Base-by-base conservation (phyloP, 2,797 vertebrate species). In the Micrastur ruficollis region DNA sequence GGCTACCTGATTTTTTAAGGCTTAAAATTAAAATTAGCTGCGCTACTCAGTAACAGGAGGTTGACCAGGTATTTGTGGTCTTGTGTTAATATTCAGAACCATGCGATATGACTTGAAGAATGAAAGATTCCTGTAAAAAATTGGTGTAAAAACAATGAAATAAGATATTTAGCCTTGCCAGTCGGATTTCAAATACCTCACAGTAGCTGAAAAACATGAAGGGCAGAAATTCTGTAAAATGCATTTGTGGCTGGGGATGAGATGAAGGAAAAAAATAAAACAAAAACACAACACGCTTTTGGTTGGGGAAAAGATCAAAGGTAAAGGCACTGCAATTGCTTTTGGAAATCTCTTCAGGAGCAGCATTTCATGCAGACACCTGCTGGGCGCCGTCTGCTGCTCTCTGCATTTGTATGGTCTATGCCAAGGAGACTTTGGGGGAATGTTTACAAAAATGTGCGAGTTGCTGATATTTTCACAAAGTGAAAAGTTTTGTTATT, bases 301-400 rank as follows among this genome's bases (percentile, higher is more conserved):
- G 68, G 61, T 38, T 65, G 56, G 46, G 63, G 49, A 76, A 92
- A 91, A 94, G 74, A 96, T 84, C 86, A 95, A 94, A 97, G 92
- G 70, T 21, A 89, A 86, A 95, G 32, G 44, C 91, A 86, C 67
- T 42, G 84, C 58, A 53, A 21, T 38, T 82, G 82, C 83, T 85
- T 76, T 71, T 82, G 74, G 94, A 89, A 90, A 70, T 79, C 73
- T 96, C 93, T 50, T 71, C 91, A 87, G 84, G 96, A 95, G 90
- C 74, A 89, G 76, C 62, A 73, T 95, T 97, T 95, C 65, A 66
- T 72, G 76, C 89, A 90, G 59, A 53, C 79, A 47, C 95, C 95
- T 88, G 88, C 96, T 96, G 96, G 40, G 75, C 36, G 47, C 90
- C 5, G 11, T 81, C 93, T 95, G 88, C 89, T 63, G 55, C 81